phyloP scores from a whole-genome alignment of 2,113 vertebrate species.

The Hoplias malabaricus region DNA sequence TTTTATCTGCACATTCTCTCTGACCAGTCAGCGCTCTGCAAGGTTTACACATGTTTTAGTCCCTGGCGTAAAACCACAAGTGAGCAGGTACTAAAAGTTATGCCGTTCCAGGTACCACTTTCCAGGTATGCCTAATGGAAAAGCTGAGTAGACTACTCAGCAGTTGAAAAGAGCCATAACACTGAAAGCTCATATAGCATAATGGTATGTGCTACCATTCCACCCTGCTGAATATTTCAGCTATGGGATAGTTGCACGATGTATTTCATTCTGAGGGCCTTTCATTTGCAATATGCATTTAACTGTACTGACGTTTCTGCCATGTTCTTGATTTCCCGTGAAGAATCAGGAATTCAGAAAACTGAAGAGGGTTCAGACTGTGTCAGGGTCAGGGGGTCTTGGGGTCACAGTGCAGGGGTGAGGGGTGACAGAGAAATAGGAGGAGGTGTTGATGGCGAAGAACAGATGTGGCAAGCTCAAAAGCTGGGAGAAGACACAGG shows the following conservation, averaged over 20 bases:
- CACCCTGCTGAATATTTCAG: background rate
- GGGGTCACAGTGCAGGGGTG: slow-evolving; percentile 47
- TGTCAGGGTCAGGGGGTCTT: slow-evolving; percentile 57
- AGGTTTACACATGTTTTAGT: no score
- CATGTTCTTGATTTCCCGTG: slow-evolving; percentile 63
- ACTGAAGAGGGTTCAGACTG: slow-evolving; percentile 62
- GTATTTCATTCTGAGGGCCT: no score
- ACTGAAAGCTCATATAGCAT: background rate
- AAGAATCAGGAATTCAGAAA: slow-evolving; percentile 65
- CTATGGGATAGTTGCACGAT: background rate
- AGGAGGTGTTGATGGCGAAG: slow-evolving; percentile 58
- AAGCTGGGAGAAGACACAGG: slow-evolving; percentile 54
- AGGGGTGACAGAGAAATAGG: slow-evolving; percentile 53
- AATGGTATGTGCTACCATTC: background rate
- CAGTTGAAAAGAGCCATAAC: no score
- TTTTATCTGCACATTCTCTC: no score
- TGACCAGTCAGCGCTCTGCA: no score
- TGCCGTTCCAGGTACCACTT: no score
- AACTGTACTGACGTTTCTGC: background rate
- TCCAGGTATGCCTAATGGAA: no score
- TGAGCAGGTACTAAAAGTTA: no score
- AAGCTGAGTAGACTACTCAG: no score
- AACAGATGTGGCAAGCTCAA: slow-evolving; percentile 64
- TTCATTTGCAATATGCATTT: background rate
- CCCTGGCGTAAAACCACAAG: no score